These are phyloP conservation scores for Cyaniris semiargus DNA, from an alignment of 2,888 invertebrate genomes.

Conservation along the genomic window DNA sequence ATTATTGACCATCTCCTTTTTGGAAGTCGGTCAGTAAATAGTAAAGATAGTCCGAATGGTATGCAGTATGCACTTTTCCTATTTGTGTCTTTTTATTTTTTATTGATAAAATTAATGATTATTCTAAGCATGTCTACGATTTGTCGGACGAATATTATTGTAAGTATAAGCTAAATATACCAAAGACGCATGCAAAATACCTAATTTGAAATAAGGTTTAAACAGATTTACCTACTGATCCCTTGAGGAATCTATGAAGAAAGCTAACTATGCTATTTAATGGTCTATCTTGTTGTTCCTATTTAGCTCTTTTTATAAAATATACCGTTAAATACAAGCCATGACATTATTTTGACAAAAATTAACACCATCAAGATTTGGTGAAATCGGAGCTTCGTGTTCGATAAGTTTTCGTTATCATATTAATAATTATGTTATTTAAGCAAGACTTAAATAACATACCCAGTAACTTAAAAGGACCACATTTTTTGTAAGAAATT, in stretches of 20 bases:
- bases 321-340: too few relatives aligned
- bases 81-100: neutral
- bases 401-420: too few relatives aligned
- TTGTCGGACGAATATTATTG: constrained; percentile 2
- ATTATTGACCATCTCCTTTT: too few relatives aligned
- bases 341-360: too few relatives aligned
- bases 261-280: neutral
- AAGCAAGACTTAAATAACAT: neutral
- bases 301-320: too few relatives aligned
- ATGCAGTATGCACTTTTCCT: neutral
- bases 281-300: too few relatives aligned
- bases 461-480: neutral
- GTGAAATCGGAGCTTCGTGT: too few relatives aligned
- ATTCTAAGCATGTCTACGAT: neutral
- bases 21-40: too few relatives aligned
- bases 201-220: neutral
- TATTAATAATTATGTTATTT: too few relatives aligned
- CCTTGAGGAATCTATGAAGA: neutral
- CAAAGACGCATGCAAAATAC: neutral
- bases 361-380: too few relatives aligned
- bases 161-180: neutral
- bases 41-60: too few relatives aligned
- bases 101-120: neutral
- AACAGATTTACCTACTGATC: neutral
- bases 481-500: neutral